A percentile compares a stretch with the other conserved stretches of the same genome.
These are phyloP conservation scores for Nicator chloris DNA, from an alignment of 2,113 vertebrate species.

Conservation along the genomic window DNA sequence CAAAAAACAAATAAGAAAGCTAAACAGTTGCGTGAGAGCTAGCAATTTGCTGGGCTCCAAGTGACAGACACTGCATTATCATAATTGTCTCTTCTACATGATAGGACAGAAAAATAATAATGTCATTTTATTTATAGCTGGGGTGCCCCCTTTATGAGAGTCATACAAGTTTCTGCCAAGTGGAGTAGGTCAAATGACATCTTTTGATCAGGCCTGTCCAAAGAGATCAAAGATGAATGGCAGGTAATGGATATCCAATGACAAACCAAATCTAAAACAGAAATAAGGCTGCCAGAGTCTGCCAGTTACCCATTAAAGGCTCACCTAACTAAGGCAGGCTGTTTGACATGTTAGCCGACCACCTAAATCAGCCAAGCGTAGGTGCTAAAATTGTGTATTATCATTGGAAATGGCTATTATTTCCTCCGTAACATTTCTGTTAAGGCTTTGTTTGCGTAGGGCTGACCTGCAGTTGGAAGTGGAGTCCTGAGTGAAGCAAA, in stretches of 20 bases:
- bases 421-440: conserved; percentile 98
- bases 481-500: conserved; percentile 57
- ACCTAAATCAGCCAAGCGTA: conserved; percentile 96
- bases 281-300: conserved; percentile 96
- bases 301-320: conserved; percentile 98
- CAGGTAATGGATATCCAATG: conserved; percentile 97
- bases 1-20: conserved; percentile 86
- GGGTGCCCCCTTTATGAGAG: conserved; percentile 94
- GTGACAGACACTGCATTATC: conserved; percentile 96
- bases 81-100: conserved; percentile 99
- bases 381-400: conserved; percentile 99
- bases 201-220: conserved; percentile 99
- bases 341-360: conserved; percentile 87
- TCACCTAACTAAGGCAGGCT: conserved; percentile 89
- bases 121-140: conserved; percentile 99
- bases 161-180: conserved; percentile 91
- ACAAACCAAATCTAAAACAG: conserved; percentile 95
- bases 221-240: conserved; percentile 99
- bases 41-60: conserved; percentile 88
- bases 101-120: conserved; percentile 99
- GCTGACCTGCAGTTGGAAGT: conserved; percentile 66
- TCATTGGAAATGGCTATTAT: conserved; percentile 99
- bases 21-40: conserved; percentile 87
- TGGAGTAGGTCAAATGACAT: conserved; percentile 96
- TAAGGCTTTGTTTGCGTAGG: conserved; percentile 82